These are phyloP conservation scores for Pandemis corylana DNA, from an alignment of 2,888 invertebrate genomes.

Conservation along the genomic window DNA sequence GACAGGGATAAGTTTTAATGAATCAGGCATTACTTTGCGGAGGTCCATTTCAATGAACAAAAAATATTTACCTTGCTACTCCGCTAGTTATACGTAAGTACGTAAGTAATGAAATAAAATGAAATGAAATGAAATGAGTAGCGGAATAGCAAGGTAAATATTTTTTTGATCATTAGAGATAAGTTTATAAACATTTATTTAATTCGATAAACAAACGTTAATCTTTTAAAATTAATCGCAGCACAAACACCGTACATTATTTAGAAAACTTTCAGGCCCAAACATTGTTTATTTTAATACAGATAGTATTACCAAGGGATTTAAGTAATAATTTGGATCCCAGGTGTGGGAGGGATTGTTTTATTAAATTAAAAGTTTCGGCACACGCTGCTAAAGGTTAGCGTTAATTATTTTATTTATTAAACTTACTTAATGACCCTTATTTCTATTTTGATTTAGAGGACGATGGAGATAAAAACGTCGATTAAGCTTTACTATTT, in stretches of 20 bases:
- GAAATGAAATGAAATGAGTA: too few relatives aligned
- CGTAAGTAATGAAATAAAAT: too few relatives aligned
- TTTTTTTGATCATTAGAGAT: too few relatives aligned
- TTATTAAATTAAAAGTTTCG: conserved; percentile 35
- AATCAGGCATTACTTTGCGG: too few relatives aligned
- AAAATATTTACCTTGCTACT: too few relatives aligned
- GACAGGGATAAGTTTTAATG: too few relatives aligned
- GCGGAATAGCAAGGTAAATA: too few relatives aligned
- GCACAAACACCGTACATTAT: conserved; percentile 16
- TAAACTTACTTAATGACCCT: not conserved
- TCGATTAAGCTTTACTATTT: too few relatives aligned
- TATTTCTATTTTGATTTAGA: not conserved
- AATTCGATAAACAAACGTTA: too few relatives aligned
- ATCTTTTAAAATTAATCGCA: not conserved
- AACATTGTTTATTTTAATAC: conserved; percentile 28
- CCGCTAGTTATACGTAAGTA: too few relatives aligned
- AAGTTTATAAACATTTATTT: too few relatives aligned
- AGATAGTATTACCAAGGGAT: conserved; percentile 26
- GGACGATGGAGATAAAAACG: not conserved
- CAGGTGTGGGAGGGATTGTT: conserved; percentile 15
- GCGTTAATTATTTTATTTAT: not conserved
- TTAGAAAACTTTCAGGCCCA: conserved; percentile 31
- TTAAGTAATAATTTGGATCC: conserved; percentile 13
- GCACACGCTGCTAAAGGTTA: not conserved
- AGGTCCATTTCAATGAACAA: too few relatives aligned